Evolutionary conservation across 2,113 vertebrate genomes (phyloP).

Genomic region (Stomatorhinus ivindoensis): DNA sequence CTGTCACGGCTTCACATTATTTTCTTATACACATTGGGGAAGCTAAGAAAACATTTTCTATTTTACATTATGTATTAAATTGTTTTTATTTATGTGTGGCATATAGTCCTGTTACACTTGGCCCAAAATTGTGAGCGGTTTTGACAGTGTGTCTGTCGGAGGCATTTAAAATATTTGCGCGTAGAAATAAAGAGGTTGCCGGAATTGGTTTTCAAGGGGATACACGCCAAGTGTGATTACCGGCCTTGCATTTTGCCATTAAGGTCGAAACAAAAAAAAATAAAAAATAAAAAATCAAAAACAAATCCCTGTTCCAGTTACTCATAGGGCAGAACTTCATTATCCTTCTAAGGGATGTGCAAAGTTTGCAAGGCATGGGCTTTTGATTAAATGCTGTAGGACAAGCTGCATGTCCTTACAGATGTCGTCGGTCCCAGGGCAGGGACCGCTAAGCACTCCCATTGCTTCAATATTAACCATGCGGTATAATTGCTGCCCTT

Average conservation of each 20-base stretch:
- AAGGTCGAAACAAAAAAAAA: background rate
- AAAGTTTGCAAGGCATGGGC: conserved; percentile 40
- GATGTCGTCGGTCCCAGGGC: conserved; percentile 31
- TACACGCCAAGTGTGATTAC: background rate
- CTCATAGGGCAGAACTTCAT: conserved; percentile 14
- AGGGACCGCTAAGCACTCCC: conserved; percentile 47
- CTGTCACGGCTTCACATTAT: background rate
- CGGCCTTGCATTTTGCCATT: background rate
- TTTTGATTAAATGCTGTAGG: conserved; percentile 53
- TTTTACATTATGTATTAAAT: conserved; percentile 37
- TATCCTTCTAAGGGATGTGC: conserved; percentile 25
- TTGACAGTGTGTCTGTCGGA: background rate
- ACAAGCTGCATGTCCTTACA: conserved; percentile 49
- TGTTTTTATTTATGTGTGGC: background rate
- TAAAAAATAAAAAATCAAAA: background rate
- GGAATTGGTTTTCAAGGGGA: background rate
- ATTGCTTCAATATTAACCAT: conserved; percentile 60
- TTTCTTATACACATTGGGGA: background rate
- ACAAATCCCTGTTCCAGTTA: background rate
- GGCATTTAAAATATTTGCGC: background rate
- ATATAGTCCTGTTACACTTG: background rate
- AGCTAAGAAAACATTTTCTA: conserved; percentile 32
- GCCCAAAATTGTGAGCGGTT: background rate
- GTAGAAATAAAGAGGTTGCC: background rate
- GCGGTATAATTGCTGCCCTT: conserved; percentile 49